Percentiles rank a stretch among this genome's conserved stretches.
phyloP scores from a whole-genome alignment of 2,888 invertebrate species.

The Coleophora flavipennella region DNA sequence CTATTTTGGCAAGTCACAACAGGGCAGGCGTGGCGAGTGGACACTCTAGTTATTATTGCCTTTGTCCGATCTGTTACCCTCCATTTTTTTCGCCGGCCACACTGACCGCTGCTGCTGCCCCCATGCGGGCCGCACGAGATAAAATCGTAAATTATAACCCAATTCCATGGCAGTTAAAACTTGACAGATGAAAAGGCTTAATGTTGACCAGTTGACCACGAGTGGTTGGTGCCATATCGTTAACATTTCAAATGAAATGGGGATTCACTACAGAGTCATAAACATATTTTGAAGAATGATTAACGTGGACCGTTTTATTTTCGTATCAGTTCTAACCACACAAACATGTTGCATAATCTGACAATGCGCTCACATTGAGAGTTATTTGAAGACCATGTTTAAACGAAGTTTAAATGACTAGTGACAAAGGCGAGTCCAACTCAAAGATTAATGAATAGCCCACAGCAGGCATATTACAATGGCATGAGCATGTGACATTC shows the following conservation, averaged over 20 bases:
- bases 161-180: conserved; percentile 66
- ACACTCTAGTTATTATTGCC: conserved; percentile 29
- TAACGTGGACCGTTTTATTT: conserved; percentile 25
- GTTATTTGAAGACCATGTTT: too few species aligned
- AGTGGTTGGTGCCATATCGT: conserved; percentile 54
- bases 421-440: too few species aligned
- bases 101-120: conserved; percentile 55
- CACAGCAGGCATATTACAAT: too few species aligned
- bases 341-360: too few species aligned
- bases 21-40: conserved; percentile 56
- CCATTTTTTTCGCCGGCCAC: conserved; percentile 53
- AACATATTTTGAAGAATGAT: conserved; percentile 34
- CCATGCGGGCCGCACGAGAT: conserved; percentile 63
- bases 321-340: background rate
- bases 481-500: too few species aligned
- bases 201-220: conserved; percentile 43
- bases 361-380: too few species aligned
- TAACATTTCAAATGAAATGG: conserved; percentile 60
- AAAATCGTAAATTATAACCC: conserved; percentile 73
- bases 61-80: conserved; percentile 44
- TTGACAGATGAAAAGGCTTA: conserved; percentile 72
- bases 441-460: too few species aligned
- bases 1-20: conserved; percentile 69
- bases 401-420: too few species aligned
- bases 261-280: conserved; percentile 49